Conservation (phyloP, 2,888 invertebrate genomes). For the Trichogramma evanescens region DNA sequence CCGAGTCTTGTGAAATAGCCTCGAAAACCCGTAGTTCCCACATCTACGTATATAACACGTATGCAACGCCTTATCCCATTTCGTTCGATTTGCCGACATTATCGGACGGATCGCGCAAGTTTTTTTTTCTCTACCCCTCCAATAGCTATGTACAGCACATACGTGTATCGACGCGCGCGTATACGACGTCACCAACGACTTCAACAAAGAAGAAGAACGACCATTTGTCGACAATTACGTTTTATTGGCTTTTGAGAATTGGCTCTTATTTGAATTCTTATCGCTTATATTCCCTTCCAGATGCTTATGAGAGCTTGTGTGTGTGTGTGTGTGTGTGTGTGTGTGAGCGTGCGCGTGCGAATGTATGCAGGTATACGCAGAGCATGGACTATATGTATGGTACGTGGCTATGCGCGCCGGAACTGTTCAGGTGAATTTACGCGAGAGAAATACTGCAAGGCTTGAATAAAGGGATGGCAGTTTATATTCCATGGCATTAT, state of each 20-base stretch:
- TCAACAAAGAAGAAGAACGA: background rate
- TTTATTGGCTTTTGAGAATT: conserved; percentile 17
- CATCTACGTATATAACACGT: background rate
- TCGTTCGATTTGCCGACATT: conserved; percentile 5
- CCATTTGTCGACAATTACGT: conserved; percentile 18
- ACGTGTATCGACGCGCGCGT: too few species aligned
- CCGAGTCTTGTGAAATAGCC: background rate
- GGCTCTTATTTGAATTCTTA: conserved; percentile 19
- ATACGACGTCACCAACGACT: too few species aligned
- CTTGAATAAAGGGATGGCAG: background rate
- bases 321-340: too few species aligned
- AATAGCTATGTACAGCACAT: too few species aligned
- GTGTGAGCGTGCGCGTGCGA: too few species aligned
- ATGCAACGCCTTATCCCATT: background rate
- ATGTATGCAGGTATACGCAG: too few species aligned
- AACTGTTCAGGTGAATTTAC: conserved; percentile 13
- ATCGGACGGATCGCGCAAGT: conserved; percentile 11
- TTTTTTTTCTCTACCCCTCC: background rate
- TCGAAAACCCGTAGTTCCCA: background rate
- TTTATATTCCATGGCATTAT: conserved; percentile 9
- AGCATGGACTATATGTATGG: too few species aligned
- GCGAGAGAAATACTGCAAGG: background rate
- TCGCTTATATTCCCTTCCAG: background rate
- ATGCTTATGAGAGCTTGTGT: too few species aligned
- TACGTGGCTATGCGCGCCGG: background rate